phyloP scores from a whole-genome alignment of 1,140 invertebrate genomes.

The Cataglyphis hispanica region DNA sequence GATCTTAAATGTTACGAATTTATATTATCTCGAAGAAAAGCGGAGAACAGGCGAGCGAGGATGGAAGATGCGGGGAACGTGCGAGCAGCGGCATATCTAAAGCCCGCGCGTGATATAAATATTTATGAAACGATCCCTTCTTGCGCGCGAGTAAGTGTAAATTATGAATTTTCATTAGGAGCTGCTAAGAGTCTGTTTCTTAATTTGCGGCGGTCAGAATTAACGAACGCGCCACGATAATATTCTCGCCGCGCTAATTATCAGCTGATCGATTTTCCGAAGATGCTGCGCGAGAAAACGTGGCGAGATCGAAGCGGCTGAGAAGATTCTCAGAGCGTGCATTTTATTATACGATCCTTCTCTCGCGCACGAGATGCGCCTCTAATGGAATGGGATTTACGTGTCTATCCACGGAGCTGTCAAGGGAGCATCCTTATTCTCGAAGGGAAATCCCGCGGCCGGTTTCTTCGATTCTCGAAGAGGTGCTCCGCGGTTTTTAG shows the following conservation, averaged over 20 bases:
- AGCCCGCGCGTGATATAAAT: constrained; percentile 38
- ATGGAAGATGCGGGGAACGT: neutral
- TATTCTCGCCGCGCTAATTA: constrained; percentile 43
- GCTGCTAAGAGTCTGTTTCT: constrained; percentile 46
- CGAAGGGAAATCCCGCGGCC: constrained; percentile 11
- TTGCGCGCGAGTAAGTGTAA: neutral
- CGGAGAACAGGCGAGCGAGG: neutral
- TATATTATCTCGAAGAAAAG: constrained; percentile 21
- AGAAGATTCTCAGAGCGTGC: constrained; percentile 47
- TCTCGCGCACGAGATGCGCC: constrained; percentile 22
- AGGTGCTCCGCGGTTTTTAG: constrained; percentile 59
- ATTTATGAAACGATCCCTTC: constrained; percentile 43
- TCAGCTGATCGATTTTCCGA: constrained; percentile 13
- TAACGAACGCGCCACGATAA: constrained; percentile 36
- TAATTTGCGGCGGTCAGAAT: constrained; percentile 37
- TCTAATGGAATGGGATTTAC: constrained; percentile 74
- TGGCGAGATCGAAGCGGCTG: constrained; percentile 43
- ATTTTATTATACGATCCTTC: constrained; percentile 60
- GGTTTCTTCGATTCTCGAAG: constrained; percentile 66
- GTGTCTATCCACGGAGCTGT: constrained; percentile 71
- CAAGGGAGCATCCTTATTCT: constrained; percentile 61
- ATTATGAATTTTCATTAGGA: constrained; percentile 60
- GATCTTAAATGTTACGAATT: constrained; percentile 46
- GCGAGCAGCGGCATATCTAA: neutral
- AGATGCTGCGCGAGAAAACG: no score